Percentiles rank a stretch among this genome's conserved stretches.
These are phyloP conservation scores for Pangasius djambal DNA, from an alignment of 2,797 vertebrate genomes.

Conservation along the genomic window DNA sequence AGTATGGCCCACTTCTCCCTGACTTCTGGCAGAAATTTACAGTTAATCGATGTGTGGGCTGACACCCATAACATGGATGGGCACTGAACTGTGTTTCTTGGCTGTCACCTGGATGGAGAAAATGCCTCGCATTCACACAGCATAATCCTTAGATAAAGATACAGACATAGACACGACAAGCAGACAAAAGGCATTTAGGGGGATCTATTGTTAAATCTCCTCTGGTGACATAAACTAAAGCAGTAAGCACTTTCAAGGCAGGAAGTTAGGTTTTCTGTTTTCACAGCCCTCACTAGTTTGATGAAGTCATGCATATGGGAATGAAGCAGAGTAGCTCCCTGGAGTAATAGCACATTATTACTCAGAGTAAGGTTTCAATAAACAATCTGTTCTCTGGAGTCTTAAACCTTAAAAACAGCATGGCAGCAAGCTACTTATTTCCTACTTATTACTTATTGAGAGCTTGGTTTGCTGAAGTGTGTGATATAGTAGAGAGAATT, in stretches of 20 bases:
- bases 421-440: constrained; percentile 16
- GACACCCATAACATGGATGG: constrained; percentile 59
- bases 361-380: neutral
- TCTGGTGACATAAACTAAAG: constrained; percentile 35
- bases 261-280: constrained; percentile 26
- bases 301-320: constrained; percentile 28
- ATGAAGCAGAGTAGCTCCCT: constrained; percentile 17
- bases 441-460: neutral
- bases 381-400: constrained; percentile 19
- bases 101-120: constrained; percentile 29
- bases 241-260: constrained; percentile 22
- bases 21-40: constrained; percentile 60
- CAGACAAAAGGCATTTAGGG: neutral
- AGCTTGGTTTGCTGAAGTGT: neutral
- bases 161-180: constrained; percentile 7
- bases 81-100: constrained; percentile 57
- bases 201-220: constrained; percentile 12
- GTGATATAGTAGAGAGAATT: neutral
- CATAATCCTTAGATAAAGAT: constrained; percentile 3
- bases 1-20: constrained; percentile 30
- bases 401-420: constrained; percentile 17
- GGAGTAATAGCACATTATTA: constrained; percentile 24
- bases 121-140: neutral
- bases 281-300: constrained; percentile 14
- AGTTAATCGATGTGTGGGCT: constrained; percentile 68